Percentiles rank a stretch among this genome's conserved stretches.
phyloP scores from a whole-genome alignment of 1,140 invertebrate genomes.

The Drosophila jambulina region DNA sequence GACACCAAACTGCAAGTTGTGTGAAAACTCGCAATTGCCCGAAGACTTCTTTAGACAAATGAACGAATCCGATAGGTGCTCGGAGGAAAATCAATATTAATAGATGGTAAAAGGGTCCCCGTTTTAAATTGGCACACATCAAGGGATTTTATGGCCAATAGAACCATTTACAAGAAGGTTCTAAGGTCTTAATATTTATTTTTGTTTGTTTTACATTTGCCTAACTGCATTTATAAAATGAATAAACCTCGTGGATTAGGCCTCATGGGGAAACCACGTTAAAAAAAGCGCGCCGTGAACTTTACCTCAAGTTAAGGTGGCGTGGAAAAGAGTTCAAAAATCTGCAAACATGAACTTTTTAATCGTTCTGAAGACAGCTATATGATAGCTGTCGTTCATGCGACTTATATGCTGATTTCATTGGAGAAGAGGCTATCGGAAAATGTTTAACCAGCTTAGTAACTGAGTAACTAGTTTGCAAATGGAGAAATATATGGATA shows the following conservation, averaged over 20 bases:
- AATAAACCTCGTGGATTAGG: background rate
- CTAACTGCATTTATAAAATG: background rate
- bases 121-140: background rate
- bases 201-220: background rate
- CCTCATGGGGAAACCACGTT: slow-evolving; percentile 7
- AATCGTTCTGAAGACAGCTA: background rate
- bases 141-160: background rate
- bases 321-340: slow-evolving; percentile 8
- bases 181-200: background rate
- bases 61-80: slow-evolving; percentile 10
- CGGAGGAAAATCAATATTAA: slow-evolving; percentile 2
- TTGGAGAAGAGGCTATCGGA: background rate
- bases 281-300: slow-evolving; percentile 7
- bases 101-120: background rate
- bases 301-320: slow-evolving; percentile 7
- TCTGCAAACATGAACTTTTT: background rate
- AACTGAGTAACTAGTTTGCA: background rate
- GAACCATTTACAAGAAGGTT: background rate
- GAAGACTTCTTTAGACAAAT: slow-evolving; percentile 38
- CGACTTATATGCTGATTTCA: background rate
- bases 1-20: slow-evolving; percentile 46
- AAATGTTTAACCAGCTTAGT: background rate
- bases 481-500: background rate
- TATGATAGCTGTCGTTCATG: background rate
- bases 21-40: slow-evolving; percentile 63